Percentiles rank a stretch among this genome's conserved stretches.
Conservation (phyloP, 2,888 invertebrate genomes). For the Ellobium chinense region DNA sequence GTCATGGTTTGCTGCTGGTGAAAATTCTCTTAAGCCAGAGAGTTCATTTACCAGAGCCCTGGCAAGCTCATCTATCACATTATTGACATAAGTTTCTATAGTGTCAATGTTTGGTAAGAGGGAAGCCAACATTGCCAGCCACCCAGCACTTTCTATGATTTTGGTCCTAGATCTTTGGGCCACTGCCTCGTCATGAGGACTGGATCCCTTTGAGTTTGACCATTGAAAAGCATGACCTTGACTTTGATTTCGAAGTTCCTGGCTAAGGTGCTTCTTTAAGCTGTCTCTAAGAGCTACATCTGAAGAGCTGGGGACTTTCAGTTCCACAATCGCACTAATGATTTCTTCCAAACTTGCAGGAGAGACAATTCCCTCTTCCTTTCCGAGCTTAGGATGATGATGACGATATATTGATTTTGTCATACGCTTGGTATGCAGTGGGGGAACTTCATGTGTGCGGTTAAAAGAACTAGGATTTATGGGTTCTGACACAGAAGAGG, state of each 20-base stretch:
- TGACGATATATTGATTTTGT: no score
- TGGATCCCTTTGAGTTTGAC: background rate
- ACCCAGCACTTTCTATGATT: background rate
- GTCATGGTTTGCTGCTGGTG: background rate
- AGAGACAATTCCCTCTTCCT: background rate
- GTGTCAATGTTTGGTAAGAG: slow-evolving; percentile 13
- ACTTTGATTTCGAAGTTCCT: background rate
- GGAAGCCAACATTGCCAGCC: background rate
- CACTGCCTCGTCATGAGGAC: no score
- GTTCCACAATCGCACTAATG: slow-evolving; percentile 5
- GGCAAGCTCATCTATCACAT: background rate
- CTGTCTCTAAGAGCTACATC: background rate
- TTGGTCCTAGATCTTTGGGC: background rate
- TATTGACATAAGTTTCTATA: slow-evolving; percentile 2
- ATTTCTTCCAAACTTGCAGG: background rate
- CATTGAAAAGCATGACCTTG: background rate
- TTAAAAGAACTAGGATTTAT: background rate
- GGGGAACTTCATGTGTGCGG: no score
- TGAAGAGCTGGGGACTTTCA: background rate
- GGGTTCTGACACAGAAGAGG: background rate
- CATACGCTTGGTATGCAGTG: no score
- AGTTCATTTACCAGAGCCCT: background rate
- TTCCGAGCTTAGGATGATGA: no score
- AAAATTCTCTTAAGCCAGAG: background rate
- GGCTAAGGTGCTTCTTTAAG: background rate